phyloP scores from a whole-genome alignment of 2,888 invertebrate genomes.

The Ophion costatus region DNA sequence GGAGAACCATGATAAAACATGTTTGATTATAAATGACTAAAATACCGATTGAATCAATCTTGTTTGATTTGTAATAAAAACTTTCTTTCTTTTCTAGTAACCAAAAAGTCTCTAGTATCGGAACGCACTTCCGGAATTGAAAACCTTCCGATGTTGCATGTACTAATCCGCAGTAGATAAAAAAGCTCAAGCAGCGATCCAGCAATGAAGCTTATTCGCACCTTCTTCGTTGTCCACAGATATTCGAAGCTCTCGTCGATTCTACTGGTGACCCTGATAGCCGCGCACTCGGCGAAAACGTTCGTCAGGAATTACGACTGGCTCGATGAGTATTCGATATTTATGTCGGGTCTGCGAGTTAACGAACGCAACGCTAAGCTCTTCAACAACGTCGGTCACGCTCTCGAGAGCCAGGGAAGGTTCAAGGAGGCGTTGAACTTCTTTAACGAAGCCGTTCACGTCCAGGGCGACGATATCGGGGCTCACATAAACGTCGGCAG shows the following conservation, averaged over 20 bases:
- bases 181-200: no score
- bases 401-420: constrained; percentile 91
- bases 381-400: constrained; percentile 98
- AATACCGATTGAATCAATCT: no score
- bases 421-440: constrained; percentile 93
- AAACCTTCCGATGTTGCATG: no score
- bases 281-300: constrained; percentile 94
- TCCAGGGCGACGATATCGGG: constrained; percentile 98
- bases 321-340: constrained; percentile 96
- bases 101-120: no score
- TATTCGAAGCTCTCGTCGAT: constrained; percentile 88
- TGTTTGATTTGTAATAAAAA: no score
- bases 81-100: no score
- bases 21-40: no score
- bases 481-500: constrained; percentile 98
- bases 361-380: constrained; percentile 97
- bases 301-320: constrained; percentile 96
- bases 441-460: constrained; percentile 95
- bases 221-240: constrained; percentile 71
- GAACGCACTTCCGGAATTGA: no score
- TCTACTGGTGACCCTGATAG: constrained; percentile 88
- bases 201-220: background rate
- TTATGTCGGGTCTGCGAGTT: constrained; percentile 94
- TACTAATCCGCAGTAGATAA: no score
- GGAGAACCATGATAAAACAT: no score